A percentile compares a stretch with the other conserved stretches of the same genome.
These are phyloP conservation scores for Helicoverpa assulta DNA, from an alignment of 2,888 invertebrate genomes.

Conservation along the genomic window DNA sequence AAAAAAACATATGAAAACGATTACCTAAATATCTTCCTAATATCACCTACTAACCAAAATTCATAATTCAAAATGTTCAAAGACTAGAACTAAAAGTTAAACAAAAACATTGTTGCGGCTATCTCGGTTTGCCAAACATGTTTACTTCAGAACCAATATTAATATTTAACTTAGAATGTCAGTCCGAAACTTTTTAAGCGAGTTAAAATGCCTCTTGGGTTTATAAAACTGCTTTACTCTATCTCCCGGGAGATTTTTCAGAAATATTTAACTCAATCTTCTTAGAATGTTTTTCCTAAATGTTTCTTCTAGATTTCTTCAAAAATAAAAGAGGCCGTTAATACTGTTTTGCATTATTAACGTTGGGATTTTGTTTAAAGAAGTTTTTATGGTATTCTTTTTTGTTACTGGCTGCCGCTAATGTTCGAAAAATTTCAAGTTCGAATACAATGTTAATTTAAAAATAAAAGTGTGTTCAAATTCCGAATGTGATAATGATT, in stretches of 20 bases:
- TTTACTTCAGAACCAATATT: conserved; percentile 37
- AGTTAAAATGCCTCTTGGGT: conserved; percentile 36
- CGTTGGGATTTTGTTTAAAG: background rate
- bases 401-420: background rate
- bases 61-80: conserved; percentile 12
- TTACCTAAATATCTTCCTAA: background rate
- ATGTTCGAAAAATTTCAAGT: background rate
- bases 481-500: background rate
- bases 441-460: background rate
- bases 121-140: conserved; percentile 26
- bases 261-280: background rate
- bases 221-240: conserved; percentile 40
- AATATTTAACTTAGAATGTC: conserved; percentile 35
- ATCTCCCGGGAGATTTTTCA: conserved; percentile 18
- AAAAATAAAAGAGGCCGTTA: conserved; percentile 1
- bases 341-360: background rate
- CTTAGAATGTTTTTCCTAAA: conserved; percentile 17
- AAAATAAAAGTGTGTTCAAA: background rate
- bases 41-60: background rate
- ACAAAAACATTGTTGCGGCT: conserved; percentile 13
- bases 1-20: no score
- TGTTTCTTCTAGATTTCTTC: conserved; percentile 23
- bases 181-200: conserved; percentile 27
- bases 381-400: background rate
- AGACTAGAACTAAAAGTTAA: conserved; percentile 21